Base-by-base conservation (phyloP, 2,113 vertebrate species). In the Arenaria interpres region DNA sequence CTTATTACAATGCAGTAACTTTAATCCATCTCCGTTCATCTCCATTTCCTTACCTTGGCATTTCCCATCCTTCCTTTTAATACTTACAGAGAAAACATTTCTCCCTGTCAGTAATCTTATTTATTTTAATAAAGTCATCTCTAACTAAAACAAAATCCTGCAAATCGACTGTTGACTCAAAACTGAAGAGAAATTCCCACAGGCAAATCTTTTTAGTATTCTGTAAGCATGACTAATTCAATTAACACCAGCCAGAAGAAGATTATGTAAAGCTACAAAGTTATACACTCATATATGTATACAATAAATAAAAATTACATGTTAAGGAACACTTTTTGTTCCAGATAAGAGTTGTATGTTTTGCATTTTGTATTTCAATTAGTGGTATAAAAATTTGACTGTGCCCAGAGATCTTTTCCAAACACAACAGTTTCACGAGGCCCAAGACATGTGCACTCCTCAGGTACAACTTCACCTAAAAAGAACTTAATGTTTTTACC, bases 121-220 rank as follows among this genome's bases (percentile, higher is more conserved):
- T 94, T 75, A 57, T 94, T 96, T 92, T 90, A 92, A 89, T 92
- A 78, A 78, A 93, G 92, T 81, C 80, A 15, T 45, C 75, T 41
- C 62, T n/a, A 72, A 72, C 77, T 88, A 68, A 86, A 92, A 88
- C 87, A 84, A 97, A 93, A 92, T 48, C 80, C 83, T 33, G 24
- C 39, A 43, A 89, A 90, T 39, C 6, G 14, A 80, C 78, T 84
- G 60, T 78, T 92, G 92, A 94, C 80, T 96, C 85, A 78, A 75
- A 90, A 68, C 51, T 28, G 45, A 90, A 35, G 63, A 78, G 68
- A 90, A 87, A 89, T 50, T 93, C 95, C 97, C 88, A 81, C 1
- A 27, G 80, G 90, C 64, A 72, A 90, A 57, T 43, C 56, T 75
- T 68, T 86, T 93, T 10, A 78, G 68, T 39, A 80, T 67, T 93